Evolutionary conservation across 2,797 vertebrate genomes (phyloP).

Genomic region (Mus minutoides): DNA sequence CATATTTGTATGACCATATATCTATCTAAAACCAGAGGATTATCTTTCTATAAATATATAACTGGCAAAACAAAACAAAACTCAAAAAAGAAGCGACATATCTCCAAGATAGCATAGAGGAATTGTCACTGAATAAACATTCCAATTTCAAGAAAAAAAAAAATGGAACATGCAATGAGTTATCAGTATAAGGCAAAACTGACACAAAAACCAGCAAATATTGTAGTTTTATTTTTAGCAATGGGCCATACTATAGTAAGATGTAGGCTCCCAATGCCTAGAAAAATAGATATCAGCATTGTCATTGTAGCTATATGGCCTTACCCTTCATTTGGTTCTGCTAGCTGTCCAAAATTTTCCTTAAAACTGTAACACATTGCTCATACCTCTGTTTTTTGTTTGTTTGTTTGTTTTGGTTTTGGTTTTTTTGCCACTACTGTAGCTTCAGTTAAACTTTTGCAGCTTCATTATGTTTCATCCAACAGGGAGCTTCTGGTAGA

Average conservation of each 20-base stretch:
- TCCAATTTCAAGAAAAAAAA: too few species aligned
- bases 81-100: neutral
- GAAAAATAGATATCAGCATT: neutral
- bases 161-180: too few species aligned
- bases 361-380: neutral
- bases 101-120: neutral
- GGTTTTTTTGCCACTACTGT: neutral
- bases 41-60: conserved; percentile 83
- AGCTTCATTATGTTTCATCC: neutral
- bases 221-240: neutral
- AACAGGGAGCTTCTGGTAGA: neutral
- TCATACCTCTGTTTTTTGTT: neutral
- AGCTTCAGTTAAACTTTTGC: neutral
- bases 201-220: neutral
- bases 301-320: neutral
- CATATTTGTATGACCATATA: conserved; percentile 79
- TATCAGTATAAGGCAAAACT: neutral
- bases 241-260: neutral
- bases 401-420: too few species aligned
- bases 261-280: neutral
- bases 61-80: conserved; percentile 65
- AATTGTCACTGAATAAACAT: neutral
- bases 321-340: neutral
- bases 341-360: neutral
- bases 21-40: conserved; percentile 79